Base-by-base conservation (phyloP, 2,113 vertebrate genomes). In the Elachura formosa region DNA sequence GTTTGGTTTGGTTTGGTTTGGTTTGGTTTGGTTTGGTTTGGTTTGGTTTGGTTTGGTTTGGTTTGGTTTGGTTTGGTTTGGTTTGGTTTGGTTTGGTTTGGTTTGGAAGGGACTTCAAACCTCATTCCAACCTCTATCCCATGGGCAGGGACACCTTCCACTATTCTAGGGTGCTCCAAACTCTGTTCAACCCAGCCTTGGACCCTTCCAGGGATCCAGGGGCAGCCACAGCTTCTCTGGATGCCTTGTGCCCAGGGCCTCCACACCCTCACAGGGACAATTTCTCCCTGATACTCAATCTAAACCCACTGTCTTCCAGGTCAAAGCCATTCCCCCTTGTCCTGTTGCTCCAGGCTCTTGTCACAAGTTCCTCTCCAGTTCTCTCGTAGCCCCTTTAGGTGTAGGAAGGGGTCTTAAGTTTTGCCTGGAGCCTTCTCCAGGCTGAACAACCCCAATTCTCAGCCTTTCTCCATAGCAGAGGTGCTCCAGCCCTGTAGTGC, bases 131-230 rank as follows among this genome's bases (percentile, higher is more conserved):
- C 12, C 21, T 45, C 54, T 22, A 11, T 54, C 34, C 25, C 24
- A 16, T 28, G 17, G 6, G 6, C 34, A 55, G 40, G 46, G 34
- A 62, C 25, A 34, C 17, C 9, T 61, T 61, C 1, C n/a, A 54
- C 17, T 16, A 2, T 8, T 12, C 29, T 17, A 68, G 36, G 25
- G 4, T 68, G 25, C 54, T 68, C n/a, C 40, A 61, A 61, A 25
- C 21, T 4, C n/a, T 2, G 1, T 52, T n/a, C n/a, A 67, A 0
- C 17, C n/a, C 26, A 38, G 54, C 29, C 12, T 54, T 75, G 46
- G 4, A 6, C 40, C 34, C 21, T 61, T 26, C 25, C 54, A 68
- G 38, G 40, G 71, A 68, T 48, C 46, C 36, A 77, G 48, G 18
- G 21, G 14, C 14, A 55, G 2, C 18, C 34, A 16, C 31, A 41